phyloP scores from a whole-genome alignment of 2,797 vertebrate genomes.

The Semaprochilodus insignis region DNA sequence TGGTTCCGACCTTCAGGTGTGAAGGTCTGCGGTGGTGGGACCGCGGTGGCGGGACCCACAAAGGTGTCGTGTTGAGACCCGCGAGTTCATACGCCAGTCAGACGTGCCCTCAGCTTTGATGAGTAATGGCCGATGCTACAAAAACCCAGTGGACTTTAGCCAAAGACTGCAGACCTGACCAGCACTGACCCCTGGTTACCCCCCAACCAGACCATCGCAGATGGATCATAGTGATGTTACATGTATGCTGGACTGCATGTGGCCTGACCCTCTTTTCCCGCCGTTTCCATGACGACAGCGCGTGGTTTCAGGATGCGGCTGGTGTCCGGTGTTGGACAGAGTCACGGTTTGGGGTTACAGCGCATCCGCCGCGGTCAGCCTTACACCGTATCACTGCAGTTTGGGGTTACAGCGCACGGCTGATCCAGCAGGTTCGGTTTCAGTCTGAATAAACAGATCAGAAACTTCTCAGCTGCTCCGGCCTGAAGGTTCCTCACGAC shows the following conservation, averaged over 20 bases:
- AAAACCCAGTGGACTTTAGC: too few species aligned
- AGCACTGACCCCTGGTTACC: background rate
- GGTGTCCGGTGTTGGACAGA: constrained; percentile 45
- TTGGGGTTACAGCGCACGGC: constrained; percentile 4
- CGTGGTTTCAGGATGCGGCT: constrained; percentile 14
- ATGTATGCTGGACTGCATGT: background rate
- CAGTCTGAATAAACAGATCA: background rate
- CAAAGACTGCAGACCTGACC: too few species aligned
- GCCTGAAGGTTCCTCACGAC: too few species aligned
- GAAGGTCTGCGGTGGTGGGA: too few species aligned
- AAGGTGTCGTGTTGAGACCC: too few species aligned
- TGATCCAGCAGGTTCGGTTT: constrained; percentile 18
- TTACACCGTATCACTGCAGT: constrained; percentile 20
- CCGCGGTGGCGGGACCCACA: too few species aligned
- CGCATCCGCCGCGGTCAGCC: background rate
- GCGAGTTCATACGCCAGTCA: too few species aligned
- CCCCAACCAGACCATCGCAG: too few species aligned
- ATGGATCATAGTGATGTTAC: background rate
- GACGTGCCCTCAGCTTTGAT: too few species aligned
- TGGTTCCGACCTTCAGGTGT: too few species aligned
- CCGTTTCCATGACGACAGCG: background rate
- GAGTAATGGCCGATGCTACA: too few species aligned
- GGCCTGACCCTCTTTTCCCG: background rate
- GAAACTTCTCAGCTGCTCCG: too few species aligned
- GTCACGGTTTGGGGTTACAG: constrained; percentile 45